Base-by-base conservation (phyloP, 1,140 invertebrate species). In the Triops cancriformis region DNA sequence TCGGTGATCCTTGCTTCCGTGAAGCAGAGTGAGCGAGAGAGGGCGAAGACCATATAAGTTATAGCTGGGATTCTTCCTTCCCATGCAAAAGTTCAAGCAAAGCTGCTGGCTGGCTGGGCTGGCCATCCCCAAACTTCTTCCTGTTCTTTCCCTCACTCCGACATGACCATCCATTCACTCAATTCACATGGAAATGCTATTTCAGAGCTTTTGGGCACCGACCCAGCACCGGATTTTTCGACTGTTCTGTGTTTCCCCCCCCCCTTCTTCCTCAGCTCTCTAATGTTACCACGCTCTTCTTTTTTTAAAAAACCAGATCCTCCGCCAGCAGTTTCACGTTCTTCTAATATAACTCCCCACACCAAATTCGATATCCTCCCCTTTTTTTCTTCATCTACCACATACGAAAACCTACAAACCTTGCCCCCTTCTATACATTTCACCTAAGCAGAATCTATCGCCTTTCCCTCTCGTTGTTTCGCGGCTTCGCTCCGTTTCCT, bases 31-130 rank as follows among this genome's bases (percentile, higher is more conserved):
- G 31, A 37, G 31, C 2, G 31, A 37, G 31, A 37, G 31, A 37
- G 31, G 23, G 23, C 4, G 51, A 64, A 64, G 51, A 64, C 51
- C 51, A 64, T 64, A 64, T 64, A 64, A 64, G 51, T 64, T 64
- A 64, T 64, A 64, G 51, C 51, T 64, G 51, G 51, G 51, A 64
- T 64, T 64, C 51, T 64, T 64, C 51, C 51, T 64, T 64, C n/a
- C 51, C 51, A 64, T 64, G 51, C n/a, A 64, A 64, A 64, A 64
- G 51, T 23, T 64, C 2, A 37, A 37, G 31, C 31, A 37, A 37
- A 37, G 31, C 31, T 37, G 2, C 31, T 37, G 31, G 31, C 31
- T 37, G 31, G 51, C 51, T 64, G 51, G n/a, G 51, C 51, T 64
- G 51, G 51, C 51, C 51, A 64, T 64, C 51, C 51, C 51, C 51